These are phyloP conservation scores for Eospalax fontanierii DNA, from an alignment of 2,797 vertebrate species.

Conservation along the genomic window DNA sequence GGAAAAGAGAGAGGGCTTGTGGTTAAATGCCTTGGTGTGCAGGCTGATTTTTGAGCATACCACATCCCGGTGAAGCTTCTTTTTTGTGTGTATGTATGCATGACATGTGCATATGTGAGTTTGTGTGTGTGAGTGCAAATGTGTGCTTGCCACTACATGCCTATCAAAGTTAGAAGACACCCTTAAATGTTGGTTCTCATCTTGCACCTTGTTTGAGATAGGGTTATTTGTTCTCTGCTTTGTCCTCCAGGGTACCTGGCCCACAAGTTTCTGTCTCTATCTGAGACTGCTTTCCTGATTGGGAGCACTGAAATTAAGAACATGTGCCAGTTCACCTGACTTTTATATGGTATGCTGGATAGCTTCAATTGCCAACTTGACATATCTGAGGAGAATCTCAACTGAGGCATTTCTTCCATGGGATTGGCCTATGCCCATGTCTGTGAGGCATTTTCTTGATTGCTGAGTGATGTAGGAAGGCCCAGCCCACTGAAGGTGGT, in stretches of 20 bases:
- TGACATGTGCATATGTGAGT: background rate
- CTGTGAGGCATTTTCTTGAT: too few relatives aligned
- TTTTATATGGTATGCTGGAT: background rate
- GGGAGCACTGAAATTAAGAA: background rate
- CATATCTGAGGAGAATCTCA: too few relatives aligned
- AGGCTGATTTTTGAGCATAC: background rate
- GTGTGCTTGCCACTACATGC: background rate
- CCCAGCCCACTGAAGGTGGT: too few relatives aligned
- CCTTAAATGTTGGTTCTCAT: background rate
- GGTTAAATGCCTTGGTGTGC: accelerated
- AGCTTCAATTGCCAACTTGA: too few relatives aligned
- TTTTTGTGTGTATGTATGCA: background rate
- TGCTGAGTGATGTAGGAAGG: too few relatives aligned
- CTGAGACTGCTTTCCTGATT: background rate
- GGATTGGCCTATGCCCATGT: too few relatives aligned
- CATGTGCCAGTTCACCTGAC: background rate
- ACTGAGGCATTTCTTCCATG: too few relatives aligned
- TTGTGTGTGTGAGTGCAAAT: background rate
- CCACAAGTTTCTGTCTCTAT: background rate
- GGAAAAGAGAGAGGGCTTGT: background rate
- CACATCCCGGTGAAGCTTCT: background rate
- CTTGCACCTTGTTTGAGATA: background rate
- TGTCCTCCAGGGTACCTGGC: background rate
- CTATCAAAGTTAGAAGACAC: background rate
- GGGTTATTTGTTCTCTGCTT: background rate